Evolutionary conservation across 1,140 invertebrate species (phyloP).

Genomic region (Cyclargus thomasi): DNA sequence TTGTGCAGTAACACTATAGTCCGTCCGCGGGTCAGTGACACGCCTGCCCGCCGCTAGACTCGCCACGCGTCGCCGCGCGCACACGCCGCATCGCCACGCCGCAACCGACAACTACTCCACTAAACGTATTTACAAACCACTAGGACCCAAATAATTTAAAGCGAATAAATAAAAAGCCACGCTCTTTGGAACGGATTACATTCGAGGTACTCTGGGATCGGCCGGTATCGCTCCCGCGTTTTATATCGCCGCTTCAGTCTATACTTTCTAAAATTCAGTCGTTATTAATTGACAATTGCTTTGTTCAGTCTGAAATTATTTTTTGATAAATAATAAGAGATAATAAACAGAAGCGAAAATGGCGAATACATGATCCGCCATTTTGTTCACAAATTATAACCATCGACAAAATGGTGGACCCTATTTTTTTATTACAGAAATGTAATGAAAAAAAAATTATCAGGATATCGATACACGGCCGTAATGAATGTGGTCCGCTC

Average conservation of each 20-base stretch:
- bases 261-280: constrained; percentile 4
- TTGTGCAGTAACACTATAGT: constrained; percentile 30
- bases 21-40: constrained; percentile 25
- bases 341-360: too few species aligned
- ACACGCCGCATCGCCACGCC: constrained; percentile 23
- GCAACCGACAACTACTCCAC: constrained; percentile 30
- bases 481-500: constrained; percentile 20
- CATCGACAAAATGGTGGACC: too few species aligned
- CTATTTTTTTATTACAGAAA: neutral
- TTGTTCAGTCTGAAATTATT: neutral
- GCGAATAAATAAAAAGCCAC: constrained; percentile 60
- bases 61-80: constrained; percentile 27
- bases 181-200: constrained; percentile 65
- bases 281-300: constrained; percentile 5
- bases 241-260: neutral
- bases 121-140: constrained; percentile 35
- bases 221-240: constrained; percentile 18
- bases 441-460: neutral
- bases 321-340: too few species aligned
- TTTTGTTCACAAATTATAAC: too few species aligned
- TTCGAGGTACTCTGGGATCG: constrained; percentile 40
- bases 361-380: too few species aligned
- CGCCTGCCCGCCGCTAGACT: constrained; percentile 32
- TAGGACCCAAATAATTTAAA: constrained; percentile 44
- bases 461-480: constrained; percentile 2